phyloP scores from a whole-genome alignment of 2,888 invertebrate genomes.

The Pterostichus madidus region DNA sequence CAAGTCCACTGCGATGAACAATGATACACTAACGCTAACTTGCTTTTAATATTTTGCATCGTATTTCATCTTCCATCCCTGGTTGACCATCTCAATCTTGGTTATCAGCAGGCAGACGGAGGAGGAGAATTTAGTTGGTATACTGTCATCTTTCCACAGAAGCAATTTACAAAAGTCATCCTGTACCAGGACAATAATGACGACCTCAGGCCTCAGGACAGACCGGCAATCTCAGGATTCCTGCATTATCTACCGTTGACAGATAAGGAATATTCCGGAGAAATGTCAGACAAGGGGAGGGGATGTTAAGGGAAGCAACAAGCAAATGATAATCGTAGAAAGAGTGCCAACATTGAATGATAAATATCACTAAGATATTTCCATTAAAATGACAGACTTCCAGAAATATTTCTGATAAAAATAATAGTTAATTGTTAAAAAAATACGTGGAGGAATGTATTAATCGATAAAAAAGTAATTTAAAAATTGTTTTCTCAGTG shows the following conservation, averaged over 20 bases:
- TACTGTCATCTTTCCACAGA: constrained; percentile 49
- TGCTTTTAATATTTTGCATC: constrained; percentile 64
- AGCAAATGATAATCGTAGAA: not conserved
- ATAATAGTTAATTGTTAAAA: too few species aligned
- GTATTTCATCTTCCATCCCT: constrained; percentile 54
- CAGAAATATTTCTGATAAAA: too few species aligned
- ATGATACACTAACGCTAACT: constrained; percentile 42
- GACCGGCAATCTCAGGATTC: not conserved
- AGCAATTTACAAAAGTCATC: constrained; percentile 63
- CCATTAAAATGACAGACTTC: too few species aligned
- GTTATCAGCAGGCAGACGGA: not conserved
- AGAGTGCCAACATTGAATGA: not conserved
- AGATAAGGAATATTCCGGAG: not conserved
- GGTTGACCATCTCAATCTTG: constrained; percentile 9
- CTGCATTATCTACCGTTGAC: constrained; percentile 1
- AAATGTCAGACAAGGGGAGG: not conserved
- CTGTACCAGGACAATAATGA: constrained; percentile 52
- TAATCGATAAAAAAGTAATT: constrained; percentile 1
- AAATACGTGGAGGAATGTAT: too few species aligned
- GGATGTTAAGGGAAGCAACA: constrained; percentile 32
- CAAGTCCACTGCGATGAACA: constrained; percentile 39
- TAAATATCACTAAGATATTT: too few species aligned
- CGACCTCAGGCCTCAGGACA: constrained; percentile 9
- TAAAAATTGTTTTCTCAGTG: constrained; percentile 3
- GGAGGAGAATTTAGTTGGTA: not conserved